phyloP scores from a whole-genome alignment of 2,888 invertebrate species.

The Dermolepida albohirtum region DNA sequence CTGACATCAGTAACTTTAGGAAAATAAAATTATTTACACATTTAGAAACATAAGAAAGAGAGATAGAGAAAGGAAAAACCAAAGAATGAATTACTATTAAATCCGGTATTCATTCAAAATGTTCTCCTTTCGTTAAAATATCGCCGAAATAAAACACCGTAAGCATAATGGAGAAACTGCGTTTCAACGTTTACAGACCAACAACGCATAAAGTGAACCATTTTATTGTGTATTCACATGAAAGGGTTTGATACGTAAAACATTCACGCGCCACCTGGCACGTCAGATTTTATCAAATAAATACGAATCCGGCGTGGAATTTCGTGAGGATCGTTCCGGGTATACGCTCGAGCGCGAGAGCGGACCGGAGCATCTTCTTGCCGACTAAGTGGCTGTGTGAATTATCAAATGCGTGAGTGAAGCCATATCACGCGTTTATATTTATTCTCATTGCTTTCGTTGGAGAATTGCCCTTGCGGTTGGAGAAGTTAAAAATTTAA shows the following conservation, averaged over 20 bases:
- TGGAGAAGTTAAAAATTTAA: no score
- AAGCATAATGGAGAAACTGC: neutral
- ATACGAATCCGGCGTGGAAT: constrained; percentile 47
- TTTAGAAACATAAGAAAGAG: no score
- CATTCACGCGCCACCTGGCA: constrained; percentile 53
- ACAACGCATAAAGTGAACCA: constrained; percentile 44
- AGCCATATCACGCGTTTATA: constrained; percentile 28
- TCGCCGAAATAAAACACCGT: neutral
- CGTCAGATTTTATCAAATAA: constrained; percentile 49
- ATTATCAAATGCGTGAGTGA: constrained; percentile 36
- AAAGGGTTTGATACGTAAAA: constrained; percentile 55
- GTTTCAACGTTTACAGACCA: no score
- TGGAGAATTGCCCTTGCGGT: neutral
- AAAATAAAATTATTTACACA: no score
- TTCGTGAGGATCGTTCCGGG: constrained; percentile 27
- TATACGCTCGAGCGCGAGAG: constrained; percentile 28
- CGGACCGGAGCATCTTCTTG: constrained; percentile 29
- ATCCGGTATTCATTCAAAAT: neutral
- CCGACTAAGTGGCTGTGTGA: constrained; percentile 35
- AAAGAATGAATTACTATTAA: no score
- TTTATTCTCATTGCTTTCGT: constrained; percentile 24
- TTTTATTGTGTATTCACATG: constrained; percentile 55
- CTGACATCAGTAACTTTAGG: no score
- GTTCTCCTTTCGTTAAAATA: constrained; percentile 8
- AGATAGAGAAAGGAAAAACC: no score